Evolutionary conservation across 2,888 invertebrate genomes (phyloP).

Genomic region (Sminthurinus aureus): DNA sequence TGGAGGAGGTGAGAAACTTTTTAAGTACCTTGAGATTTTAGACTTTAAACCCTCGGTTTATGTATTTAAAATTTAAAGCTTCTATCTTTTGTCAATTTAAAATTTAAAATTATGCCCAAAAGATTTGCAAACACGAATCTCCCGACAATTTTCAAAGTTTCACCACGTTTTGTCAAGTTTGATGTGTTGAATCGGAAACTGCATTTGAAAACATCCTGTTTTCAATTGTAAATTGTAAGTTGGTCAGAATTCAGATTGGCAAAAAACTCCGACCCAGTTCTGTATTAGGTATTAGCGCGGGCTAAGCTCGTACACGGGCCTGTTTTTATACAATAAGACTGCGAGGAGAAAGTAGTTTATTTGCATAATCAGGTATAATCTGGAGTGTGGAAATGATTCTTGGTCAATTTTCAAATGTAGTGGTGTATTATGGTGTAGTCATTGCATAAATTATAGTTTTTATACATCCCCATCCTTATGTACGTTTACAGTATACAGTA

Average conservation of each 20-base stretch:
- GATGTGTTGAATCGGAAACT: background rate
- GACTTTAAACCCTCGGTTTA: too few species aligned
- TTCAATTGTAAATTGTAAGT: too few species aligned
- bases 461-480: background rate
- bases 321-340: conserved; percentile 1
- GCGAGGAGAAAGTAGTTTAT: conserved; percentile 20
- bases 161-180: background rate
- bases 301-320: too few species aligned
- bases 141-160: background rate
- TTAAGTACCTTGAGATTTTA: background rate
- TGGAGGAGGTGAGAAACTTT: conserved; percentile 55
- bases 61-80: too few species aligned
- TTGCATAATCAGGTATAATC: conserved; percentile 34
- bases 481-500: too few species aligned
- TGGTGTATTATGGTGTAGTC: too few species aligned
- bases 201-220: background rate
- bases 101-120: too few species aligned
- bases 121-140: too few species aligned
- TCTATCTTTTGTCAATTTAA: too few species aligned
- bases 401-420: conserved; percentile 2
- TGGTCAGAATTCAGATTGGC: too few species aligned
- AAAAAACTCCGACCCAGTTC: background rate
- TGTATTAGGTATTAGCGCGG: background rate
- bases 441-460: background rate
- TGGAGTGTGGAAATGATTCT: conserved; percentile 4